Base-by-base conservation (phyloP, 2,888 invertebrate species). In the Helicoverpa assulta region DNA sequence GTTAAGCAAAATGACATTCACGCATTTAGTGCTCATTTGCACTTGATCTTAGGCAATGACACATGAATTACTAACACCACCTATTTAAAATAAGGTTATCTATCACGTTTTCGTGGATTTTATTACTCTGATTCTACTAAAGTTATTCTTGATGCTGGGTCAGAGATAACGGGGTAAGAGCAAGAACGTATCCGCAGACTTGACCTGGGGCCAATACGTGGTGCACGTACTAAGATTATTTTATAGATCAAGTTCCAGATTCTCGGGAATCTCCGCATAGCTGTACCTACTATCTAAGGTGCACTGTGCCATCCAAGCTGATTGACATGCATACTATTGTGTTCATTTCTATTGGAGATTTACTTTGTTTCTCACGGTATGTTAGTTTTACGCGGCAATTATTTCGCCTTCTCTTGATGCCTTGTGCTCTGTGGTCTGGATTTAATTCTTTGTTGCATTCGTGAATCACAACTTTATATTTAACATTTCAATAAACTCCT, bases 391-490 rank as follows among this genome's bases (percentile, higher is more conserved):
- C 14, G 12, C 43, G n/a, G 53, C 6, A 37, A 43, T 53, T 51
- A 53, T 61, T 56, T 29, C 16, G 50, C 58, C 50, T 37, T 51
- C 54, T 81, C 63, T 73, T 69, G 67, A 40, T 68, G 33, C 57
- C 37, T n/a, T n/a, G n/a, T n/a, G n/a, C 12, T 40, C 5, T 67
- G 59, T 40, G 26, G 19, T 50, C 54, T 60, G 71, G 16, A 26
- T 14, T 40, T n/a, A 60, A 63, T 64, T 81, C 71, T 82, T 80
- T 82, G 80, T 82, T 53, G 29, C 53, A 47, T 60, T 29, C 29
- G 51, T 80, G 80, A 80, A 67, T 80, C 80, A 80, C 63, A 57
- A 33, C 43, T 56, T 66, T 76, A 82, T 75, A 75, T 80, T 75
- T 82, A 80, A 75, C 64, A 65, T 63, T 64, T 52, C 51, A 56